Conservation (phyloP, 2,888 invertebrate species). For the Hetaerina titia region DNA sequence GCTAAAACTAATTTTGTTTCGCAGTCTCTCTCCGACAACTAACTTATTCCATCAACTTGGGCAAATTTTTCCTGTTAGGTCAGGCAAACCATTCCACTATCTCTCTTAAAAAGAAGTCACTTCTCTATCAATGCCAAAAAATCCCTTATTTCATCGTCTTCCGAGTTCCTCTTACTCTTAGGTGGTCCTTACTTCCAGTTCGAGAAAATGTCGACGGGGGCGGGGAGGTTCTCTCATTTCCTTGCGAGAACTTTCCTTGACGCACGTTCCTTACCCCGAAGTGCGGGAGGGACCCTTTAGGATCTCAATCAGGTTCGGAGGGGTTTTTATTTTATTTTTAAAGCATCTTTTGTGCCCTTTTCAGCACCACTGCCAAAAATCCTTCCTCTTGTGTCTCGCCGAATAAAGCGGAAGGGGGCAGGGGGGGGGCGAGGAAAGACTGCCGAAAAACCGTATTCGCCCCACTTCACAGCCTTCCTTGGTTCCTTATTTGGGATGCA, state of each 20-base stretch:
- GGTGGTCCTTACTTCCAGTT: neutral
- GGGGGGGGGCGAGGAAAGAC: slow-evolving; percentile 2
- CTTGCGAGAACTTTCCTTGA: neutral
- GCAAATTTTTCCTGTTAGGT: neutral
- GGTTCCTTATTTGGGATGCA: slow-evolving; percentile 56
- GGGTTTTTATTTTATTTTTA: neutral
- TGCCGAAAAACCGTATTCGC: neutral
- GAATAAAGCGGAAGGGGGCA: neutral
- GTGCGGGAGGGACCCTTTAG: slow-evolving; percentile 39
- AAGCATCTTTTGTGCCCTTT: slow-evolving; percentile 17
- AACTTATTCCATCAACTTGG: neutral
- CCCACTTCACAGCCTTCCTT: neutral
- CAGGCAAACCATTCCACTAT: neutral
- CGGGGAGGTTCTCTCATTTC: neutral
- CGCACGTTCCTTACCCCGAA: slow-evolving; percentile 23
- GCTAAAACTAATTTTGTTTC: too few relatives aligned
- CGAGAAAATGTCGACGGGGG: neutral
- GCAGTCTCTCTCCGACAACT: too few relatives aligned
- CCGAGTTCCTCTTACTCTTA: neutral
- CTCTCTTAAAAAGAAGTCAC: neutral
- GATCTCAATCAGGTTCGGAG: slow-evolving; percentile 44
- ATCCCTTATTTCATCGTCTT: neutral
- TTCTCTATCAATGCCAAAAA: neutral
- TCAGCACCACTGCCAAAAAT: slow-evolving; percentile 49
- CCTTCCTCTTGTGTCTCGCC: slow-evolving; percentile 22